Evolutionary conservation across 2,888 invertebrate species (phyloP).

Genomic region (Drosophila pseudotakahashii): DNA sequence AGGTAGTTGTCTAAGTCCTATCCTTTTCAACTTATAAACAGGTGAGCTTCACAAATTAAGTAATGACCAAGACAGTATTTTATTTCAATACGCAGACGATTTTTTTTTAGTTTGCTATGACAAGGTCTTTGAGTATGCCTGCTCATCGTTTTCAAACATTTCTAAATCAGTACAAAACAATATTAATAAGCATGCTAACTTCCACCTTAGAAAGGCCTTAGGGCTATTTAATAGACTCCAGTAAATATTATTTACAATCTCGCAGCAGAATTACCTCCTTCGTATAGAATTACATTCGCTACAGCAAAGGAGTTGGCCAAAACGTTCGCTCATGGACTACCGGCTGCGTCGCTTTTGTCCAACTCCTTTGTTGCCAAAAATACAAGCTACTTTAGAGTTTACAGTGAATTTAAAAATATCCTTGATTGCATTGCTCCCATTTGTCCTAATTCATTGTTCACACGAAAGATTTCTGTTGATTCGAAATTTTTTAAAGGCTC

Average conservation of each 20-base stretch:
- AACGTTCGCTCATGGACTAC: not conserved
- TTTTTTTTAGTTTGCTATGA: not conserved
- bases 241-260: too few relatives aligned
- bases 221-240: not conserved
- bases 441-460: not conserved
- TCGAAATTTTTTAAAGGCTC: not conserved
- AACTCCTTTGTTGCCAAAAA: not conserved
- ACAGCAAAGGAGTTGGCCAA: too few relatives aligned
- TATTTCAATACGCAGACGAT: not conserved
- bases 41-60: not conserved
- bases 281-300: too few relatives aligned
- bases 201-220: not conserved
- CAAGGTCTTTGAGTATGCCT: not conserved
- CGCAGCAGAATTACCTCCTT: too few relatives aligned
- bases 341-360: not conserved
- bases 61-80: not conserved
- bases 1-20: not conserved
- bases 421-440: not conserved
- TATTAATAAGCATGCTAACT: too few relatives aligned
- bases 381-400: not conserved
- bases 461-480: not conserved
- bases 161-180: too few relatives aligned
- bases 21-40: not conserved
- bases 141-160: too few relatives aligned
- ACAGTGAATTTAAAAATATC: not conserved